phyloP scores from a whole-genome alignment of 2,113 vertebrate species.

The Syrrhaptes paradoxus region DNA sequence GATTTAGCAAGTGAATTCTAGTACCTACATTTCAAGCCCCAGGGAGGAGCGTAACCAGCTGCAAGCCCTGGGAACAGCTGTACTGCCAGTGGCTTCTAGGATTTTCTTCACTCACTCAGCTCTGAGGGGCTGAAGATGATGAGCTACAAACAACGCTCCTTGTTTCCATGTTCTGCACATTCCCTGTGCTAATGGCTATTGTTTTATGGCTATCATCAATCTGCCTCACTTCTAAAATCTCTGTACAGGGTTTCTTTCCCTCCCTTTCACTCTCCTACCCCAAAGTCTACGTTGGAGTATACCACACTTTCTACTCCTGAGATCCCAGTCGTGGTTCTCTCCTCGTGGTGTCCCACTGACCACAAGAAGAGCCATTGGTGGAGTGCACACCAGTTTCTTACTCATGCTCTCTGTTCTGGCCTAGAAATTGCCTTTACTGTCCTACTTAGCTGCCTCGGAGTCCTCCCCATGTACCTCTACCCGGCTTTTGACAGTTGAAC shows the following conservation, averaged over 20 bases:
- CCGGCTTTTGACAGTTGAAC: slow-evolving; percentile 4
- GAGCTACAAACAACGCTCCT: background rate
- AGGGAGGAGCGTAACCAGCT: background rate
- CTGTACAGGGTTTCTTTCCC: background rate
- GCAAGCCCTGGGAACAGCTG: background rate
- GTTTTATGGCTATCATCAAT: background rate
- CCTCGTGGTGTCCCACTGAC: background rate
- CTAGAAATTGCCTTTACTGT: background rate
- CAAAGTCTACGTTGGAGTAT: accelerated
- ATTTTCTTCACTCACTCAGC: background rate
- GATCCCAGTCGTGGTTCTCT: background rate
- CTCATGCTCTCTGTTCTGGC: background rate
- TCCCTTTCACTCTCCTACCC: background rate
- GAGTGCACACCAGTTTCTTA: background rate
- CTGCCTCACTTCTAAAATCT: background rate
- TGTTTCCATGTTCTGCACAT: background rate
- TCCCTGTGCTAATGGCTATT: background rate
- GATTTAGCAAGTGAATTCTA: background rate
- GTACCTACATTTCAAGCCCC: background rate
- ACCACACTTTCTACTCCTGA: background rate
- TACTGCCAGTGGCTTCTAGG: background rate
- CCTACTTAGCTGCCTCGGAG: background rate
- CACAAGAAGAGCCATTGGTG: background rate
- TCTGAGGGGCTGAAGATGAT: background rate
- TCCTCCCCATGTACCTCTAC: background rate